phyloP scores from a whole-genome alignment of 2,888 invertebrate genomes.

The Caenorhabditis becei region DNA sequence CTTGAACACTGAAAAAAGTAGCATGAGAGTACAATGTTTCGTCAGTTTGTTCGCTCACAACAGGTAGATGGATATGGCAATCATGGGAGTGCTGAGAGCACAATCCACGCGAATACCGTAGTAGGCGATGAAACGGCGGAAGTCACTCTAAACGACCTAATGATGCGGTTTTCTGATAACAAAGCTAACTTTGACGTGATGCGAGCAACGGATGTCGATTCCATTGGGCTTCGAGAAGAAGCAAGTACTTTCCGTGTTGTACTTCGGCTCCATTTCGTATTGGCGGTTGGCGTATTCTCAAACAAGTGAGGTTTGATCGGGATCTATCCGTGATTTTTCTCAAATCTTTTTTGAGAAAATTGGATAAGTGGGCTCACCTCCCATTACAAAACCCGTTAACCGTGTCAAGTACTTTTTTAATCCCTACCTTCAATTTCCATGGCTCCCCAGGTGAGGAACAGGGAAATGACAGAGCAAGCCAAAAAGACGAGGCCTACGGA shows the following conservation, averaged over 20 bases:
- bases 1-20: conserved; percentile 1
- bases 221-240: neutral
- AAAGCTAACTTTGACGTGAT: neutral
- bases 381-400: too few species aligned
- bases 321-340: neutral
- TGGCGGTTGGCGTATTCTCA: conserved; percentile 24
- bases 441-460: conserved; percentile 37
- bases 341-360: neutral
- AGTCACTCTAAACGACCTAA: neutral
- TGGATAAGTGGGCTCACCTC: too few species aligned
- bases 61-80: conserved; percentile 27
- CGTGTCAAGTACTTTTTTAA: too few species aligned
- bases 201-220: neutral
- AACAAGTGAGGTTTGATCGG: neutral
- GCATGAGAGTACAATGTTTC: neutral
- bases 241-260: conserved; percentile 22
- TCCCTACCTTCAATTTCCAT: conserved; percentile 33
- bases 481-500: neutral
- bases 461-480: neutral
- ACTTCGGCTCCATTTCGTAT: conserved; percentile 12
- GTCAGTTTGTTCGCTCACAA: conserved; percentile 37
- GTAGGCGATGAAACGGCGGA: conserved; percentile 16
- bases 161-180: neutral
- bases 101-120: conserved; percentile 37
- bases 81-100: conserved; percentile 30